Percentiles rank a stretch among this genome's conserved stretches.
phyloP scores from a whole-genome alignment of 2,797 vertebrate species.

The Hypotaenidia philippensis region DNA sequence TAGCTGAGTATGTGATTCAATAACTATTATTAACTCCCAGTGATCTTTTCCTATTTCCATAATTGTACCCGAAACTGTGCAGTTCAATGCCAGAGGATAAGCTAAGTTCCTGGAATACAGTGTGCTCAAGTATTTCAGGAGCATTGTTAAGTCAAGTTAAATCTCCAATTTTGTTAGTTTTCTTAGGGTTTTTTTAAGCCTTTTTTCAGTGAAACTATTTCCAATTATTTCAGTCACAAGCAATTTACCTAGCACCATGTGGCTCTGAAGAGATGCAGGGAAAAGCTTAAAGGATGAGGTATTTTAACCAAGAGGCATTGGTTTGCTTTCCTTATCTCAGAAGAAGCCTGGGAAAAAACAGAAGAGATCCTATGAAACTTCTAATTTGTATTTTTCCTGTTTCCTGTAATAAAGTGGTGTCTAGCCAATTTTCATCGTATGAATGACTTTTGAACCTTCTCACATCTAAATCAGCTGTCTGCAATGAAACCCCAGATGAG shows the following conservation, averaged over 20 bases:
- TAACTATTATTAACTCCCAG: neutral
- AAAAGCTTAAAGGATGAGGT: neutral
- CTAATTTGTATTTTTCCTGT: neutral
- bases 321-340: neutral
- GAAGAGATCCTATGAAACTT: neutral
- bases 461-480: neutral
- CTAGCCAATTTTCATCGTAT: neutral
- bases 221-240: neutral
- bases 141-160: neutral
- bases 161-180: neutral
- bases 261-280: neutral
- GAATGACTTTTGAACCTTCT: neutral
- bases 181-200: neutral
- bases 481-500: neutral
- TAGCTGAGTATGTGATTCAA: neutral
- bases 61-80: neutral
- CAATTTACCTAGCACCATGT: neutral
- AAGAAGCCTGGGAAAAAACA: neutral
- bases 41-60: neutral
- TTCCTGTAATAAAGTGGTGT: neutral
- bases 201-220: neutral
- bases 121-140: neutral
- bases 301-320: neutral
- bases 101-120: neutral
- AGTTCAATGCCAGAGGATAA: neutral